A percentile compares a stretch with the other conserved stretches of the same genome.
Conservation (phyloP, 2,888 invertebrate species). For the Cylloceria caligata region DNA sequence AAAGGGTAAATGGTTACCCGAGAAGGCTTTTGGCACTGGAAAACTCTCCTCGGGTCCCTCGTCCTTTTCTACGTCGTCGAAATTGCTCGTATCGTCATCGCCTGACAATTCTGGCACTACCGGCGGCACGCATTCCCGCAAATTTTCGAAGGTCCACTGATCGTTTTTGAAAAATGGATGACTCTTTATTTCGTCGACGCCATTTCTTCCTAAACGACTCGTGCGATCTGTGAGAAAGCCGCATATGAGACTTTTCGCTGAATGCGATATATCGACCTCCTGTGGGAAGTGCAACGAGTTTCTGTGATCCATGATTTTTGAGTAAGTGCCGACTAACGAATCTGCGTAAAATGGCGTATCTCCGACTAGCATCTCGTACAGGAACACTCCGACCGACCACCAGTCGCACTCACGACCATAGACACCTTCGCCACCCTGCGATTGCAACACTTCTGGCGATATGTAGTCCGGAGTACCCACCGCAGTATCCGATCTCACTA, state of each 20-base stretch:
- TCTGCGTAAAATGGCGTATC: slow-evolving; percentile 99
- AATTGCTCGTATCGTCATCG: slow-evolving; percentile 99
- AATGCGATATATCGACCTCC: slow-evolving; percentile 96
- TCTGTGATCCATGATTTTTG: slow-evolving; percentile 99
- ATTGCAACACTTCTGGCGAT: slow-evolving; percentile 98
- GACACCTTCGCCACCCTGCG: slow-evolving; percentile 97
- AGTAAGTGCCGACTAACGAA: slow-evolving; percentile 98
- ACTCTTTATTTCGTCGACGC: slow-evolving; percentile 96
- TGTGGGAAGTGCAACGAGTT: slow-evolving; percentile 97
- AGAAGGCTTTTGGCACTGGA: slow-evolving; percentile 98
- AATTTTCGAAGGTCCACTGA: slow-evolving; percentile 98
- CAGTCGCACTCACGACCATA: slow-evolving; percentile 99
- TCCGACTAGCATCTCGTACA: slow-evolving; percentile 99
- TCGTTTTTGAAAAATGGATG: slow-evolving; percentile 98
- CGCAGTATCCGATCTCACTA: slow-evolving; percentile 98
- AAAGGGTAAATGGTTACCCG: slow-evolving; percentile 99
- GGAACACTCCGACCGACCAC: slow-evolving; percentile 99
- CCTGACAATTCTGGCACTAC: slow-evolving; percentile 97
- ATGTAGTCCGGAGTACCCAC: slow-evolving; percentile 99
- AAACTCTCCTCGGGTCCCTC: slow-evolving; percentile 97
- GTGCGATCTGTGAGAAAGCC: slow-evolving; percentile 97
- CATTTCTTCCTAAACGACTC: slow-evolving; percentile 95
- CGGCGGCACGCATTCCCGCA: slow-evolving; percentile 97
- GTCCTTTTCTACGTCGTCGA: slow-evolving; percentile 98
- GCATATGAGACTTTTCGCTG: slow-evolving; percentile 95